Percentiles rank a stretch among this genome's conserved stretches.
These are phyloP conservation scores for Acropora yongei DNA, from an alignment of 64 coral and sea anemone species.

Conservation along the genomic window DNA sequence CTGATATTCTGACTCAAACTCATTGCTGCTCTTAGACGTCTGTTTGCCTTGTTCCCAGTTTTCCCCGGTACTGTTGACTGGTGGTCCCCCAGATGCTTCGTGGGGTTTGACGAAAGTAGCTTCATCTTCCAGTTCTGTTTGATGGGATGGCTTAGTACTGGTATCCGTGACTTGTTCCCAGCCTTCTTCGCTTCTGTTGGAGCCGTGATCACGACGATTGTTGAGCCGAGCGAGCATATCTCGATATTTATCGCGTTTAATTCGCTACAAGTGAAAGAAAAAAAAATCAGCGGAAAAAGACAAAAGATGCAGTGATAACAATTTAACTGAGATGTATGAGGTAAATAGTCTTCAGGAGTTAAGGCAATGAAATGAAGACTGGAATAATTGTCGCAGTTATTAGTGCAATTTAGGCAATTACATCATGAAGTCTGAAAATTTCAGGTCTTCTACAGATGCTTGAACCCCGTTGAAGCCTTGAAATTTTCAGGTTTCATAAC, in stretches of 20 bases:
- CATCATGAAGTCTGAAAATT: too few species aligned
- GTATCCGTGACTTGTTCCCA: neutral
- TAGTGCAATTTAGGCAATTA: too few species aligned
- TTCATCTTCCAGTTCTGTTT: neutral
- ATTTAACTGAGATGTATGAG: too few species aligned
- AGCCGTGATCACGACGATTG: neutral
- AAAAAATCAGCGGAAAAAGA: neutral
- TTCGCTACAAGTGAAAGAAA: neutral
- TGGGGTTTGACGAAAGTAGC: neutral
- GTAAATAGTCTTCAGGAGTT: too few species aligned
- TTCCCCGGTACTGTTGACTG: neutral
- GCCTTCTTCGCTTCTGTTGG: neutral
- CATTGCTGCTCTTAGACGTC: neutral
- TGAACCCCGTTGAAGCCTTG: too few species aligned
- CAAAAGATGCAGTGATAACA: neutral
- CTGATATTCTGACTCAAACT: neutral
- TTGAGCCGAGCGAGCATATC: neutral
- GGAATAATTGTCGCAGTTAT: too few species aligned
- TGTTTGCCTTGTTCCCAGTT: neutral
- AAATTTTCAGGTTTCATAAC: too few species aligned
- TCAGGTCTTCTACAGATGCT: too few species aligned
- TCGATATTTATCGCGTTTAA: neutral
- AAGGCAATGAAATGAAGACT: too few species aligned
- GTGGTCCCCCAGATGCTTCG: neutral
- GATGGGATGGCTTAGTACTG: neutral